Conservation (phyloP, 2,113 vertebrate species). For the Pogona vitticeps region DNA sequence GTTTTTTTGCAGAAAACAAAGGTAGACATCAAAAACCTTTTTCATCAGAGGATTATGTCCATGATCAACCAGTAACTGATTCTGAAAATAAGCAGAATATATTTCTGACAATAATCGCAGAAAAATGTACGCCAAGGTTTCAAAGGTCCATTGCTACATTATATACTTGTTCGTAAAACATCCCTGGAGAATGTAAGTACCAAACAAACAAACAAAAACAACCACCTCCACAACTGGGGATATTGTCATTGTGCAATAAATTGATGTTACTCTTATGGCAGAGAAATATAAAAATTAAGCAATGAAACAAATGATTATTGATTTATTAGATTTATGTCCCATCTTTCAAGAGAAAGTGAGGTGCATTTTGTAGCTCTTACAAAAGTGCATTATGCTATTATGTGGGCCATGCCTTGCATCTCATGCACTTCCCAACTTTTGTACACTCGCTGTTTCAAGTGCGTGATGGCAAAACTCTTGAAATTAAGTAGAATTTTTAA, state of each 20-base stretch:
- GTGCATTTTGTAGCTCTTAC: neutral
- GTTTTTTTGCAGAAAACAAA: constrained; percentile 96
- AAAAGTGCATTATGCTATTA: neutral
- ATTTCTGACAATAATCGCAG: neutral
- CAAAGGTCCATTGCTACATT: neutral
- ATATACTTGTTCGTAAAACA: neutral
- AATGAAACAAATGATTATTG: neutral
- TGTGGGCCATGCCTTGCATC: neutral
- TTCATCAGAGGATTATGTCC: constrained; percentile 98
- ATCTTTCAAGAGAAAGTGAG: neutral
- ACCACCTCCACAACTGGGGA: neutral
- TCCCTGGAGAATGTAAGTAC: neutral
- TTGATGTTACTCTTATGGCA: too few relatives aligned
- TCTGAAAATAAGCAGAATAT: constrained; percentile 73
- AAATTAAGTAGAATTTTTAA: too few relatives aligned
- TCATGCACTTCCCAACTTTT: neutral
- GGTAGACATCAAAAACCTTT: constrained; percentile 95
- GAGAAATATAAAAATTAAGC: neutral
- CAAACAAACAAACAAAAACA: too few relatives aligned
- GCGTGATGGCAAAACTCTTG: neutral
- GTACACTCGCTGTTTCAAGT: neutral
- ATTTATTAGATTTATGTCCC: neutral
- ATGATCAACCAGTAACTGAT: constrained; percentile 90
- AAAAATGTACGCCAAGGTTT: neutral
- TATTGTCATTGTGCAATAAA: neutral